Conservation (phyloP, 2,113 vertebrate genomes). For the Columbina picui region DNA sequence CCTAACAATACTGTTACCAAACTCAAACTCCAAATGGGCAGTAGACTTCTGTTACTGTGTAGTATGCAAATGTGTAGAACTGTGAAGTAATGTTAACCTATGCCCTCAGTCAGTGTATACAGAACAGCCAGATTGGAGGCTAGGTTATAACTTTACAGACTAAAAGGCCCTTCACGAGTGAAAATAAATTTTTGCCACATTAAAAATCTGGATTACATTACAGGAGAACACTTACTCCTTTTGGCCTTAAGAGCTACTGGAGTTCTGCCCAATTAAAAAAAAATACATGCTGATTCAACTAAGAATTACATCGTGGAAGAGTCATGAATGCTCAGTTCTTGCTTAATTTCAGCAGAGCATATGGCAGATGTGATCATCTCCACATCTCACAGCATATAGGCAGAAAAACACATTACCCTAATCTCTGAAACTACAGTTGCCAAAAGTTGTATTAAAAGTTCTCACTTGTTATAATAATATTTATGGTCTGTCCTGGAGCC, state of each 20-base stretch:
- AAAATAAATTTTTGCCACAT: not conserved
- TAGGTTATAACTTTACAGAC: not conserved
- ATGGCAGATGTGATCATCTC: not conserved
- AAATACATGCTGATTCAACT: slow-evolving; percentile 8
- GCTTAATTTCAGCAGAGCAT: slow-evolving; percentile 8
- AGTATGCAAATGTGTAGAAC: not conserved
- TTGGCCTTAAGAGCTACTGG: not conserved
- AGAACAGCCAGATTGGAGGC: not conserved
- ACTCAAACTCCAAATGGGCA: not conserved
- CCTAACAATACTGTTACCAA: not conserved
- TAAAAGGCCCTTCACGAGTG: not conserved
- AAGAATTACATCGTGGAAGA: not conserved
- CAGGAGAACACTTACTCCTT: not conserved
- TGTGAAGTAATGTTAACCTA: not conserved
- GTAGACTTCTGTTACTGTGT: not conserved
- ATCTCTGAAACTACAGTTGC: not conserved
- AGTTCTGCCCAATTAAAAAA: not conserved
- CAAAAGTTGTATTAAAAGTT: not conserved
- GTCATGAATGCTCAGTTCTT: not conserved
- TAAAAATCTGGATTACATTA: slow-evolving; percentile 33
- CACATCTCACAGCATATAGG: not conserved
- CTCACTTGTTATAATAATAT: not conserved
- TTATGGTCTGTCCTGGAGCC: not conserved
- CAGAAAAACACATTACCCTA: not conserved
- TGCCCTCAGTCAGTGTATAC: not conserved